Percentiles rank a stretch among this genome's conserved stretches.
These are phyloP conservation scores for Macrosiphum euphorbiae DNA, from an alignment of 2,888 invertebrate species.

Conservation along the genomic window DNA sequence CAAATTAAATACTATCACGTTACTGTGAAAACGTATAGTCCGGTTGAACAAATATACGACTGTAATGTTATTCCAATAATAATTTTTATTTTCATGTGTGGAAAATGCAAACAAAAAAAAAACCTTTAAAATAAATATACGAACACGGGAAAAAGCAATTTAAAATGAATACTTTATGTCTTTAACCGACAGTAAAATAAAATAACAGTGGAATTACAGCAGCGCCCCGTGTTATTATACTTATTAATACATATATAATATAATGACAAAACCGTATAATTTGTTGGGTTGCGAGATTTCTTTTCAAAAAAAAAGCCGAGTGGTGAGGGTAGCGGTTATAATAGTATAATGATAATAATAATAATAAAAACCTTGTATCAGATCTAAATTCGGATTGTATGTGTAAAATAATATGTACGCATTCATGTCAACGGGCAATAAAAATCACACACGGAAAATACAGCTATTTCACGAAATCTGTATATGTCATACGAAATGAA, in stretches of 20 bases:
- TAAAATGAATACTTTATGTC: neutral
- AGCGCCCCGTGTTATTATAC: conserved; percentile 5
- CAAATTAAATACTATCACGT: neutral
- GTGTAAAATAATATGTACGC: neutral
- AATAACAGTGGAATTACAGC: neutral
- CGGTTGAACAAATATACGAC: neutral
- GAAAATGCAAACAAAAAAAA: neutral
- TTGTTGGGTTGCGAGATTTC: conserved; percentile 25
- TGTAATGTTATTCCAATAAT: neutral
- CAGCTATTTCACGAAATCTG: conserved; percentile 14
- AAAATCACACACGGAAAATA: conserved; percentile 28
- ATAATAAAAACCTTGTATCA: conserved; percentile 26
- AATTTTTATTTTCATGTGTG: neutral
- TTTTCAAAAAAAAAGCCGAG: neutral
- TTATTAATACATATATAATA: conserved; percentile 10
- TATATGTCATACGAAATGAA: conserved; percentile 40
- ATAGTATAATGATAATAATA: neutral
- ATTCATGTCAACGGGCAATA: conserved; percentile 59
- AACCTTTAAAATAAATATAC: conserved; percentile 19
- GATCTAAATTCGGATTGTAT: conserved; percentile 27
- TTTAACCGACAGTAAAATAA: conserved; percentile 9
- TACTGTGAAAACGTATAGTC: neutral
- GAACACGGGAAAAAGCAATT: neutral
- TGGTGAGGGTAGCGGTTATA: neutral
- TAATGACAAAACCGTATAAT: conserved; percentile 42